Conservation (phyloP, 2,888 invertebrate species). For the Subacronicta megacephala region DNA sequence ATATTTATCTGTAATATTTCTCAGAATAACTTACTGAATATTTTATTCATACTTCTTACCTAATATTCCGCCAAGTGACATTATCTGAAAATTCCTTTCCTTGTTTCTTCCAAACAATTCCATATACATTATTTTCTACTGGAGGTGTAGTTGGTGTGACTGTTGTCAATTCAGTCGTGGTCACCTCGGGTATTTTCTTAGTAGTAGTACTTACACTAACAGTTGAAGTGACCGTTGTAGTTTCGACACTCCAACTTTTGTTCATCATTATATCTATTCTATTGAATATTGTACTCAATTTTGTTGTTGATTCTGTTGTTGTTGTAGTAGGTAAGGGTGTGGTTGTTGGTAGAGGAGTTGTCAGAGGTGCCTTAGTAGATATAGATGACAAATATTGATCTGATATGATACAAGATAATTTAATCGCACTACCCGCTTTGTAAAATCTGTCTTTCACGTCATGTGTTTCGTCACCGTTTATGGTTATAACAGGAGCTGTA, state of each 20-base stretch:
- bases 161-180: conserved; percentile 71
- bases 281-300: conserved; percentile 84
- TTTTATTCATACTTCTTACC: conserved; percentile 64
- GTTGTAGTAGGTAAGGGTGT: conserved; percentile 73
- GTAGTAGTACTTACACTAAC: conserved; percentile 83
- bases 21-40: background rate
- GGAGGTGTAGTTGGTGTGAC: conserved; percentile 69
- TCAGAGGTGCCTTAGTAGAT: conserved; percentile 69
- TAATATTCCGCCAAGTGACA: conserved; percentile 83
- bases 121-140: conserved; percentile 82
- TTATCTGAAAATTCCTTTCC: conserved; percentile 81
- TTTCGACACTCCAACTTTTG: conserved; percentile 88
- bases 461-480: conserved; percentile 92
- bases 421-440: conserved; percentile 93
- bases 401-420: conserved; percentile 90
- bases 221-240: conserved; percentile 82
- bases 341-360: conserved; percentile 67
- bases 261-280: conserved; percentile 87
- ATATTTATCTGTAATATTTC: too few species aligned
- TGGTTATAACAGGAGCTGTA: conserved; percentile 92
- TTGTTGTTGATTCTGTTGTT: conserved; percentile 81
- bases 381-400: conserved; percentile 77
- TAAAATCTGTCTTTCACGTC: conserved; percentile 93
- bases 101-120: conserved; percentile 85
- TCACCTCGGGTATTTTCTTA: conserved; percentile 70